Percentiles rank a stretch among this genome's conserved stretches.
These are phyloP conservation scores for Caenorhabditis tropicalis DNA, from an alignment of 1,140 invertebrate species.

Conservation along the genomic window DNA sequence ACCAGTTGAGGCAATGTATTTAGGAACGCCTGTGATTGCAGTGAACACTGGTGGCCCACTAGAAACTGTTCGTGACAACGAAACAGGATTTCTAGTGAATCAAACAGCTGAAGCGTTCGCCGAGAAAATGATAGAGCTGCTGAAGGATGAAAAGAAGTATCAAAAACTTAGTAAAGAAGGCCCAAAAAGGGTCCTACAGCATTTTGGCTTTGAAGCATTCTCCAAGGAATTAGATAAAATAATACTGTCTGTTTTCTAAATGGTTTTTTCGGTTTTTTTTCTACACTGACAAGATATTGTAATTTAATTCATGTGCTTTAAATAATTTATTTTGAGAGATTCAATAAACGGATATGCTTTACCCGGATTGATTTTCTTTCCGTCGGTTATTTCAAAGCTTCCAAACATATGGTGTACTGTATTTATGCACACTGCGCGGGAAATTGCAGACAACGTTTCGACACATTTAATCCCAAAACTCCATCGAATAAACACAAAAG, in stretches of 20 bases:
- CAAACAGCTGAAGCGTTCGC: conserved; percentile 75
- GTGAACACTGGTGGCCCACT: conserved; percentile 83
- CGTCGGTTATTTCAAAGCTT: no score
- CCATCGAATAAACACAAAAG: not conserved
- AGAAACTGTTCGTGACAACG: conserved; percentile 86
- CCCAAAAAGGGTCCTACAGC: conserved; percentile 74
- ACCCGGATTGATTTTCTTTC: no score
- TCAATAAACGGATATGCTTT: no score
- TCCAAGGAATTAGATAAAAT: conserved; percentile 78
- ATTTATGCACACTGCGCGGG: no score
- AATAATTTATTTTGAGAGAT: not conserved
- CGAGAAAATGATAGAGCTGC: conserved; percentile 21
- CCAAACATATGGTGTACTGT: no score
- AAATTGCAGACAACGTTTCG: no score
- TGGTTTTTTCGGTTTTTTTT: not conserved
- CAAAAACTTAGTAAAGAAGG: conserved; percentile 62
- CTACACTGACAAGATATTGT: not conserved
- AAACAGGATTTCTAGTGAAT: conserved; percentile 86
- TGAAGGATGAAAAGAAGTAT: not conserved
- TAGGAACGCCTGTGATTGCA: conserved; percentile 89
- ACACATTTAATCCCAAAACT: not conserved
- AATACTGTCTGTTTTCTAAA: conserved; percentile 66
- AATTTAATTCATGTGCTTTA: not conserved
- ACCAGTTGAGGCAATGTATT: conserved; percentile 96
- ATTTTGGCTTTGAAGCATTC: conserved; percentile 86